These are phyloP conservation scores for Macroglossus sobrinus DNA, from an alignment of 2,113 vertebrate species.

Conservation along the genomic window DNA sequence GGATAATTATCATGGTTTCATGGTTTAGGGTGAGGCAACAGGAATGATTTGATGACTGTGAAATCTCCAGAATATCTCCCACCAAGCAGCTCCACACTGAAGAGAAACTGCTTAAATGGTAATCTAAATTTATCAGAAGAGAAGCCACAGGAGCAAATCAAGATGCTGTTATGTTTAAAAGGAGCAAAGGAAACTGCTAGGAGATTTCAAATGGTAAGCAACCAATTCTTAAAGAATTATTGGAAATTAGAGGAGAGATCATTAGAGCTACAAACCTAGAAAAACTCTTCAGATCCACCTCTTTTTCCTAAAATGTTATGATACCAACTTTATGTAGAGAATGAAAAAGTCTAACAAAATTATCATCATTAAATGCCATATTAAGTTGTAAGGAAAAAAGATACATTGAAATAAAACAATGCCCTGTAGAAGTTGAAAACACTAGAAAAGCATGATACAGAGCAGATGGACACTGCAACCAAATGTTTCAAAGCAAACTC, in stretches of 20 bases:
- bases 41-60: background rate
- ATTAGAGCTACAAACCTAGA: rapidly evolving
- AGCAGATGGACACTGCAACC: background rate
- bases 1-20: rapidly evolving
- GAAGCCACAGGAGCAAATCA: background rate
- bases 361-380: background rate
- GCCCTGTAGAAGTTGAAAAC: background rate
- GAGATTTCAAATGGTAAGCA: background rate
- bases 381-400: no score
- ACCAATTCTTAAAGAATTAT: background rate
- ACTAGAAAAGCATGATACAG: background rate
- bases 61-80: background rate
- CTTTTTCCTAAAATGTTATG: background rate
- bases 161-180: background rate
- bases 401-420: background rate
- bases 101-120: background rate
- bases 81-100: background rate
- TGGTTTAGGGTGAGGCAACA: background rate
- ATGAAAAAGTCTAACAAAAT: background rate
- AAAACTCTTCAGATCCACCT: background rate
- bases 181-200: background rate
- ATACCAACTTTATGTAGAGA: background rate
- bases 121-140: background rate
- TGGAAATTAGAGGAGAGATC: background rate
- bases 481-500: background rate